Conservation (phyloP, 2,888 invertebrate genomes). For the Argyra leucocephala region DNA sequence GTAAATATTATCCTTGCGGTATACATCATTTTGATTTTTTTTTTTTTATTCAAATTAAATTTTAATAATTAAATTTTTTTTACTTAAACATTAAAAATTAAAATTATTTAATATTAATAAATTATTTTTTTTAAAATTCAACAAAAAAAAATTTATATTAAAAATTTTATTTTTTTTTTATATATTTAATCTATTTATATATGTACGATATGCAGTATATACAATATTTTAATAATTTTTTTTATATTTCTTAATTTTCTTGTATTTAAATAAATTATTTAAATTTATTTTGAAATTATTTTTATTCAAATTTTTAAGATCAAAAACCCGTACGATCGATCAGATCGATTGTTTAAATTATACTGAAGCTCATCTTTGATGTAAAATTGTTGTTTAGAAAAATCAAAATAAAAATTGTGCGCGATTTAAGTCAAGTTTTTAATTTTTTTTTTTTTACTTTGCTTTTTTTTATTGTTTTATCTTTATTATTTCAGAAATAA, state of each 20-base stretch:
- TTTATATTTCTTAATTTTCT: not conserved
- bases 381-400: not conserved
- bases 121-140: too few relatives aligned
- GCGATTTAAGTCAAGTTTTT: constrained; percentile 1
- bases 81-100: too few relatives aligned
- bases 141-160: too few relatives aligned
- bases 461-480: too few relatives aligned
- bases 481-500: too few relatives aligned
- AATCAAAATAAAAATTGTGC: too few relatives aligned
- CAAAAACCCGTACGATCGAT: not conserved
- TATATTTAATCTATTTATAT: too few relatives aligned
- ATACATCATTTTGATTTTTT: not conserved
- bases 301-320: not conserved
- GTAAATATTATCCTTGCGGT: not conserved
- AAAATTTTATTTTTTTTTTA: too few relatives aligned
- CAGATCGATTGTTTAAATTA: not conserved
- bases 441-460: too few relatives aligned
- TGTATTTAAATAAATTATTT: not conserved
- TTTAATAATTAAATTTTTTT: not conserved
- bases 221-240: not conserved
- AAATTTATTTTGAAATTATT: not conserved
- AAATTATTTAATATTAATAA: too few relatives aligned
- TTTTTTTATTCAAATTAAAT: not conserved
- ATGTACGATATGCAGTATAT: too few relatives aligned
- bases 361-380: not conserved